Evolutionary conservation across 2,888 invertebrate genomes (phyloP).

Genomic region (Nasonia oneida): DNA sequence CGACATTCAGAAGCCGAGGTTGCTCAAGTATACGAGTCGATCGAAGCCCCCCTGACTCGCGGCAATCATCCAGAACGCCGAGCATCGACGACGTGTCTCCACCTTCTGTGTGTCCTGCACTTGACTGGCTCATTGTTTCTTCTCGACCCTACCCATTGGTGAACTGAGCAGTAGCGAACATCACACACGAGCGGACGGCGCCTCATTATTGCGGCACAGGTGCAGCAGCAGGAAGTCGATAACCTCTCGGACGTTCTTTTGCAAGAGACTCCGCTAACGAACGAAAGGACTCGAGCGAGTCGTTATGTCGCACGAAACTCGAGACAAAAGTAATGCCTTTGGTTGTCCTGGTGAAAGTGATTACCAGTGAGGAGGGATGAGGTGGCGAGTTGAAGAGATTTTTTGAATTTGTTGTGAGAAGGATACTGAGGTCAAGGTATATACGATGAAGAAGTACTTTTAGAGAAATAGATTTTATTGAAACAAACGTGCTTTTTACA

Average conservation of each 20-base stretch:
- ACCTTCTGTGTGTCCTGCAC: background rate
- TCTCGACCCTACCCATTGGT: background rate
- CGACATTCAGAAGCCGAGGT: background rate
- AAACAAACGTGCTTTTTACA: background rate
- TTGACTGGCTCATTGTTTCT: background rate
- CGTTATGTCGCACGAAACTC: background rate
- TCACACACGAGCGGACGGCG: constrained; percentile 11
- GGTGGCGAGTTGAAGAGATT: background rate
- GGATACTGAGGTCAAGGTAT: background rate
- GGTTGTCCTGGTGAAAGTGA: constrained; percentile 23
- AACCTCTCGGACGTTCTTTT: constrained; percentile 51
- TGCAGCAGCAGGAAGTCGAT: constrained; percentile 75
- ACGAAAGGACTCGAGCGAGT: background rate
- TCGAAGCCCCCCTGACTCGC: background rate
- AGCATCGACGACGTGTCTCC: constrained; percentile 1
- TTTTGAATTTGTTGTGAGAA: background rate
- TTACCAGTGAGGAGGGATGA: background rate
- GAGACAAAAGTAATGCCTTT: constrained; percentile 35
- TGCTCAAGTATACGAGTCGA: background rate
- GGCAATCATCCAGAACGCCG: constrained; percentile 9
- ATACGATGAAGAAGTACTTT: background rate
- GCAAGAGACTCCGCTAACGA: constrained; percentile 21
- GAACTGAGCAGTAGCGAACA: background rate
- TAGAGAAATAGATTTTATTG: background rate
- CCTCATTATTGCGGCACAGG: constrained; percentile 66